Percentiles rank a stretch among this genome's conserved stretches.
phyloP scores from a whole-genome alignment of 2,113 vertebrate species.

The Boleophthalmus pectinirostris region DNA sequence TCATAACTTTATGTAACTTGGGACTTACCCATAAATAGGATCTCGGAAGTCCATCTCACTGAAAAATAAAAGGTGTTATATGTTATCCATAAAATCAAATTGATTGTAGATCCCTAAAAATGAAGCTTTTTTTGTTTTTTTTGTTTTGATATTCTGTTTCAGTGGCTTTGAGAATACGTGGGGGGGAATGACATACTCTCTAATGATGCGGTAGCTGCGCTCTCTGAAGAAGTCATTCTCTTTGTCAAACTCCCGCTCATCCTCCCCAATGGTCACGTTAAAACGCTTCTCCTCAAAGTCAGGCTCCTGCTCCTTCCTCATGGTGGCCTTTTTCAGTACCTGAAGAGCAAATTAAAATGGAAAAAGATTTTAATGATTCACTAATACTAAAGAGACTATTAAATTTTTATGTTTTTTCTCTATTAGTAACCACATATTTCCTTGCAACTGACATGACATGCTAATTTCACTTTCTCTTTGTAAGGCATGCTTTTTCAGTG shows the following conservation, averaged over 20 bases:
- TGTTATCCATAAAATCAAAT: background rate
- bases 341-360: slow-evolving; percentile 35
- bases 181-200: slow-evolving; percentile 76
- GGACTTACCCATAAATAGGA: slow-evolving; percentile 82
- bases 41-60: slow-evolving; percentile 89
- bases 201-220: slow-evolving; percentile 92
- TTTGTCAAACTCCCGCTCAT: slow-evolving; percentile 96
- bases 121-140: too few relatives aligned
- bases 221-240: slow-evolving; percentile 97
- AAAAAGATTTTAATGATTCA: background rate
- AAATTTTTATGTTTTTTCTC: too few relatives aligned
- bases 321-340: slow-evolving; percentile 97
- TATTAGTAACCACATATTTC: too few relatives aligned
- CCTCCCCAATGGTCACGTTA: slow-evolving; percentile 96
- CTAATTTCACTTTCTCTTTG: background rate
- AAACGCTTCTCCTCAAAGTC: slow-evolving; percentile 99
- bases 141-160: too few relatives aligned
- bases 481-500: background rate
- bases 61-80: slow-evolving; percentile 27
- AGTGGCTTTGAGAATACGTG: background rate
- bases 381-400: background rate
- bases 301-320: slow-evolving; percentile 96
- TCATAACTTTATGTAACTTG: background rate
- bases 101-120: too few relatives aligned
- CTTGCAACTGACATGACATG: too few relatives aligned